Evolutionary conservation across 2,888 invertebrate species (phyloP), one percentile per base, ranked within the genome.

Genomic region (Leptopilina syphax): DNA sequence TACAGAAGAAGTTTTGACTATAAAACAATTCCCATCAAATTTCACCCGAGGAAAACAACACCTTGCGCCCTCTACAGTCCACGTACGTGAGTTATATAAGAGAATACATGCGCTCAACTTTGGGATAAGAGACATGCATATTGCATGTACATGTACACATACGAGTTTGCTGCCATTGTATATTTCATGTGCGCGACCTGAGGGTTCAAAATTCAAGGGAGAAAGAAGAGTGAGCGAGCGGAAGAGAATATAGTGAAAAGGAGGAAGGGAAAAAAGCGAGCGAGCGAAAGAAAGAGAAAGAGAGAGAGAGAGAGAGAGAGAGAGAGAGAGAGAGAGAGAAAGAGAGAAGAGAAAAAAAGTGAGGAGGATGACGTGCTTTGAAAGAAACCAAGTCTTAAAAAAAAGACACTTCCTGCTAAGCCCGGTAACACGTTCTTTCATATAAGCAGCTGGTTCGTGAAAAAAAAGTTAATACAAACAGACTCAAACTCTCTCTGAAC

Each of bases 101-200:
- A 77, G 63, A 77, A 77, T 65, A 63, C 63, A 24, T 60, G 65
- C 44, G 54, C 70, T 34, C 34, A 34, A 27, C n/a, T 41, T 77
- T 63, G 63, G 13, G 44, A 13, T 8, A 10, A 44, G 60, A 65
- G 60, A 27, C 83, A 83, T 83, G 81, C 84, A 84, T 86, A 85
- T 88, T 85, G 84, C 81, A 82, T 80, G 82, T 81, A 81, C 79
- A 82, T 78, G 10, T 50, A 84, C 85, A 85, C 87, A 50, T 12
- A 50, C 47, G 9, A 47, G 47, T 9, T 7, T 9, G 47, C 8
- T 9, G 80, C 80, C 77, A 77, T 65, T 47, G 76, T 78, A 77
- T 79, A 82, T 84, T 81, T 76, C 80, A 80, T 80, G 82, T 47
- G 65, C 80, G 78, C 80, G 78, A 78, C 77, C 83, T 79, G 79